These are phyloP conservation scores for Alethe diademata DNA, from an alignment of 2,113 vertebrate species.

Conservation along the genomic window DNA sequence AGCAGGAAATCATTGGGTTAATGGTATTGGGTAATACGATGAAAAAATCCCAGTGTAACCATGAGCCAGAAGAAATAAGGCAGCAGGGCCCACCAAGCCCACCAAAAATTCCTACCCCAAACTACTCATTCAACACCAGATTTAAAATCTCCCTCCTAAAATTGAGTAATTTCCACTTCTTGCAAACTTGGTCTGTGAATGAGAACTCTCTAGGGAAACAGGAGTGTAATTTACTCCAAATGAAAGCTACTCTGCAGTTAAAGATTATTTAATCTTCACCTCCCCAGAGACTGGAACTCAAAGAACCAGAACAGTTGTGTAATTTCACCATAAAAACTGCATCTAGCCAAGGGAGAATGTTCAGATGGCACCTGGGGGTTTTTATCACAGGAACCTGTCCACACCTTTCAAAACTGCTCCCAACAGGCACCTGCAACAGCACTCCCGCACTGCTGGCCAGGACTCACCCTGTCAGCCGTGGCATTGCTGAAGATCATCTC, in stretches of 20 bases:
- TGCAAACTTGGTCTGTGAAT: neutral
- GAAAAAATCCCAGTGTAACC: neutral
- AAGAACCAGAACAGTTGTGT: neutral
- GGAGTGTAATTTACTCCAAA: neutral
- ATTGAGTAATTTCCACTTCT: neutral
- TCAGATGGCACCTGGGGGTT: neutral
- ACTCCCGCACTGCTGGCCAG: rapidly evolving
- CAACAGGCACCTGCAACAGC: rapidly evolving
- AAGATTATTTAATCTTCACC: neutral
- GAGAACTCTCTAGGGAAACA: neutral
- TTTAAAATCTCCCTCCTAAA: neutral
- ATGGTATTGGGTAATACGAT: neutral
- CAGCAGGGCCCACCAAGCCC: neutral
- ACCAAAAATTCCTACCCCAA: neutral
- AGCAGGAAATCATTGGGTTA: neutral
- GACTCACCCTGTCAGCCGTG: conserved; percentile 89
- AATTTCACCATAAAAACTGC: neutral
- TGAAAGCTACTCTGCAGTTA: neutral
- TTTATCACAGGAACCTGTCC: neutral
- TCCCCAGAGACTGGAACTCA: neutral
- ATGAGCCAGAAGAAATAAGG: neutral
- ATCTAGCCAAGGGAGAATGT: neutral
- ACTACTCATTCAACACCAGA: neutral
- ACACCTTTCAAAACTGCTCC: neutral
- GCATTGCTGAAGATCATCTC: conserved; percentile 87